Base-by-base conservation (phyloP, 2,888 invertebrate species). In the Adineta ricciae region DNA sequence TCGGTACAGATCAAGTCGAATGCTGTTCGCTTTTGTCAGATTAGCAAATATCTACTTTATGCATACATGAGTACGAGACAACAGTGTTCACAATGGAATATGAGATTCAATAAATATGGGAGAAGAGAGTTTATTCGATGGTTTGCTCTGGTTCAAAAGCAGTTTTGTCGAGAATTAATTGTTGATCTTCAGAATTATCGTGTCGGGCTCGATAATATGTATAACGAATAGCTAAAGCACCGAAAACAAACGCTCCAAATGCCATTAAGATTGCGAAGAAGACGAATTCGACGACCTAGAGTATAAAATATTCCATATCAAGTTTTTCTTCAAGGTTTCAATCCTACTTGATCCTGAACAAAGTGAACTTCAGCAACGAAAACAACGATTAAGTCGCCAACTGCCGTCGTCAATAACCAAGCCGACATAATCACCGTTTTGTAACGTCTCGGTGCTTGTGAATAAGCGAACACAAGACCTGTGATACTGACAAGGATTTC, bases 401-500 rank as follows among this genome's bases (percentile, higher is more conserved):
- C 93, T 0, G 97, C 96, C 0, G 95, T 95, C 0, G 97, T 96
- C 84, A 98, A 91, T 24, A 97, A 92, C 95, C 97, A 98, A 24
- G 94, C 93, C 0, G 97, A 96, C 90, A 95, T 94, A 83, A 98
- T 90, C 0, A 99, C 94, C 0, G 97, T 95, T 90, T 97, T 98
- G 97, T 99, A 97, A 87, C 93, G 94, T 9, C 92, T 90, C 0
- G 97, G 96, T 0, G 97, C 95, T 90, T 94, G 96, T 0, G 96
- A 95, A 90, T 96, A 98, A 0, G 97, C 95, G 91, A 99, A 98
- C 89, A 96, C 95, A 38, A 98, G 92, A 0, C 97, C 97, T 0
- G 97, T 97, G 46, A 98, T 94, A 0, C 96, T 95, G 90, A 97
- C 96, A 94, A 98, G 94, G 73, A 98, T 94, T 91, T 99, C 98